Evolutionary conservation across 2,797 vertebrate genomes (phyloP), one percentile per base, ranked within the genome.

Genomic region (Prionace glauca): DNA sequence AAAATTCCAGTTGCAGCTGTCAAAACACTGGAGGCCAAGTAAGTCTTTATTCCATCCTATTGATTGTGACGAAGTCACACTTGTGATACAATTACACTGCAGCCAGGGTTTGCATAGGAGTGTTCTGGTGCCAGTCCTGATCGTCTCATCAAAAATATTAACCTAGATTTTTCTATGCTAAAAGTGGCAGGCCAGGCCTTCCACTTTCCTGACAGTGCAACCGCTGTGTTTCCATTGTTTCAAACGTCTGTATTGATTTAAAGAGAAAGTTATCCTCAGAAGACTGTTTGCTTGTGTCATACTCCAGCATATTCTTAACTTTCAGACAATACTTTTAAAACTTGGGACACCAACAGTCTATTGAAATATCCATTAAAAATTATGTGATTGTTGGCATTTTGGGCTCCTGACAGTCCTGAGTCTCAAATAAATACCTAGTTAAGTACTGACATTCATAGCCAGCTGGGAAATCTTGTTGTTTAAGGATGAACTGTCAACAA

Each of bases 21-120:
- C 90, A 92, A 92, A 92, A 92, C 62, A 92, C 90, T 69, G 16
- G 32, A 92, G 90, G 90, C 62, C 32, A 92, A 92, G 90, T 92
- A 32, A 69, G 24, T 65, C 62, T 92, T 36, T 67, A 41, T 36
- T 92, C 14, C 32, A 41, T 67, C n/a, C 65, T 67, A 41, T 24
- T 92, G 62, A 92, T 41, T 92, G 22, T 92, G 65, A n/a, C 41
- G 90, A 24, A 92, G 62, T 92, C 65, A 92, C 41, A 84, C 81
- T 22, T 45, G 81, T 84, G 36, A 69, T 69, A n/a, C 29, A 69
- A 24, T 36, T 41, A 41, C 9, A 62, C 62, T 92, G 90, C 4
- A 36, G 20, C n/a, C 20, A 69, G n/a, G 22, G 65, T 69, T 92
- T 92, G 62, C 62, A 32, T 22, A 69, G 32, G 10, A 41, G 62